phyloP scores from a whole-genome alignment of 2,113 vertebrate species.

The Plotosus lineatus region DNA sequence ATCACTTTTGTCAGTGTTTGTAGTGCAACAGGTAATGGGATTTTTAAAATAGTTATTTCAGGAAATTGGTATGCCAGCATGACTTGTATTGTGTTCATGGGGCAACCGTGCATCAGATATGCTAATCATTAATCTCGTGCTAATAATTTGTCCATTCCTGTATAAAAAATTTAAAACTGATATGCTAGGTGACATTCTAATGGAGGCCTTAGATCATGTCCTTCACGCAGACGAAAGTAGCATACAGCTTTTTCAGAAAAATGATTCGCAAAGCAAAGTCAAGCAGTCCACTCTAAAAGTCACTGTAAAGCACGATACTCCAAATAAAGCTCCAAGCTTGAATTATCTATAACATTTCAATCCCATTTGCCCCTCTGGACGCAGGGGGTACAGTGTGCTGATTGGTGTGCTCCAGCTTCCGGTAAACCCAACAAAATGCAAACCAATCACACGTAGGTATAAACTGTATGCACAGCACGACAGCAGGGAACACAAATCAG shows the following conservation, averaged over 20 bases:
- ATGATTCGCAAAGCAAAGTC: neutral
- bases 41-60: neutral
- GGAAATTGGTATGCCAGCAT: neutral
- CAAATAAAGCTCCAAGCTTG: neutral
- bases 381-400: neutral
- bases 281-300: neutral
- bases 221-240: neutral
- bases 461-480: neutral
- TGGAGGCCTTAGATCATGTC: neutral
- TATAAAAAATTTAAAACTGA: neutral
- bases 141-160: neutral
- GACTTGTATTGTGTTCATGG: neutral
- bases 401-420: neutral
- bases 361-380: neutral
- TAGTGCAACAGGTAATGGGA: neutral
- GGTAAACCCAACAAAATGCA: neutral
- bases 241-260: neutral
- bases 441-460: neutral
- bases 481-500: constrained; percentile 14
- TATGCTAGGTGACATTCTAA: no score
- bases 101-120: neutral
- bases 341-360: neutral
- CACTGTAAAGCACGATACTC: neutral
- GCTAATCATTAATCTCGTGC: neutral
- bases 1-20: neutral